A percentile compares a stretch with the other conserved stretches of the same genome.
phyloP scores from a whole-genome alignment of 2,113 vertebrate genomes.

The Chaetops frenatus region DNA sequence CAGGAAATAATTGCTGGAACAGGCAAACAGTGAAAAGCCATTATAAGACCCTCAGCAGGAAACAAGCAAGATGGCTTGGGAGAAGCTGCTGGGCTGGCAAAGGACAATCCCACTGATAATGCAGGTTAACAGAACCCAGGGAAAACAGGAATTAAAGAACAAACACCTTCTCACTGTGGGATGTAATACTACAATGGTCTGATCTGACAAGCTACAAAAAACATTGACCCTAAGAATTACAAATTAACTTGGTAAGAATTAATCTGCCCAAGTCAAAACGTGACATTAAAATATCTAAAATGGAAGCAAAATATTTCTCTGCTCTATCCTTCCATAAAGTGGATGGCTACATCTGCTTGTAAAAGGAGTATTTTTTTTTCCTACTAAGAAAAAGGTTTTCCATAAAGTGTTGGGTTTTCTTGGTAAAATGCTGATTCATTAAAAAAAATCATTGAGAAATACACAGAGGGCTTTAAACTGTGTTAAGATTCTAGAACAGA shows the following conservation, averaged over 20 bases:
- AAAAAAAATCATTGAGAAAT: not conserved
- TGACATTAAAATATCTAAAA: not conserved
- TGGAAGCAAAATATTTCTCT: not conserved
- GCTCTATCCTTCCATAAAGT: not conserved
- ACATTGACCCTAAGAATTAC: not conserved
- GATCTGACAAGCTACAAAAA: not conserved
- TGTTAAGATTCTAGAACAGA: not conserved
- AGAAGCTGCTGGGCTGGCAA: slow-evolving; percentile 8
- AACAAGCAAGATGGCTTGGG: not conserved
- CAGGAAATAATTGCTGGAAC: slow-evolving; percentile 55
- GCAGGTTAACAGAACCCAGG: not conserved
- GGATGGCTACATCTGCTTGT: not conserved
- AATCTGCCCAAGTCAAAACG: not conserved
- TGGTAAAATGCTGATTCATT: not conserved
- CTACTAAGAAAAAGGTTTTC: not conserved
- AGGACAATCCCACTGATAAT: not conserved
- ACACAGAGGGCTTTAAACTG: not conserved
- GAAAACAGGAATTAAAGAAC: not conserved
- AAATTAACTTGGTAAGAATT: not conserved
- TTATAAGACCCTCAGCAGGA: slow-evolving; percentile 34
- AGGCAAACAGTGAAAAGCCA: slow-evolving; percentile 23
- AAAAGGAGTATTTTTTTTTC: not conserved
- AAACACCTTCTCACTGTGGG: not conserved
- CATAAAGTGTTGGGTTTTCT: not conserved
- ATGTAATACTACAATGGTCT: not conserved